Percentiles rank a stretch among this genome's conserved stretches.
Conservation (phyloP, 2,797 vertebrate genomes). For the Ctenochaetus hawaiiensis region DNA sequence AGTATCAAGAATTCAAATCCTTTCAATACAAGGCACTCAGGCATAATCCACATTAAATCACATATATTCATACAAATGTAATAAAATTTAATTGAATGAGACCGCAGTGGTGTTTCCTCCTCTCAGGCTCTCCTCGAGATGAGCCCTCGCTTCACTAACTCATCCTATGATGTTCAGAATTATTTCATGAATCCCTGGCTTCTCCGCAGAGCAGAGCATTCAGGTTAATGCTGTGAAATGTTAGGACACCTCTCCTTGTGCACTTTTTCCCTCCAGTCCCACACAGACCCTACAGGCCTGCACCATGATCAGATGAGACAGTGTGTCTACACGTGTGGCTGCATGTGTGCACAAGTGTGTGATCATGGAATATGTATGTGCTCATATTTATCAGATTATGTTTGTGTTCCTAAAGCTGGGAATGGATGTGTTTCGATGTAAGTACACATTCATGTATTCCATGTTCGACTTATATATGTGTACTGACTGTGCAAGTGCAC, state of each 20-base stretch:
- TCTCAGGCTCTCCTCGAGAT: constrained; percentile 18
- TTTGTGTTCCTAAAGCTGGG: constrained; percentile 34
- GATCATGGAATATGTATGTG: constrained; percentile 41
- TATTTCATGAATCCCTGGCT: constrained; percentile 64
- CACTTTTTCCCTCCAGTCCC: constrained; percentile 34
- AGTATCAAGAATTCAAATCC: constrained; percentile 52
- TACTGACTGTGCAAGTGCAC: too few relatives aligned
- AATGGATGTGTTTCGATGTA: constrained; percentile 35
- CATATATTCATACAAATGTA: constrained; percentile 67
- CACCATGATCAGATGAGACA: constrained; percentile 63
- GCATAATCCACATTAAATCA: constrained; percentile 67
- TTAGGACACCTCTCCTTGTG: constrained; percentile 58
- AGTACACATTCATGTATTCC: constrained; percentile 13
- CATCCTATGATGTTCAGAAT: constrained; percentile 52
- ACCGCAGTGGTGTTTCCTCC: constrained; percentile 31
- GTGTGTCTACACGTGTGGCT: constrained; percentile 24
- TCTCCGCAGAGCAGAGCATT: constrained; percentile 48
- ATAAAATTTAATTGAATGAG: constrained; percentile 67
- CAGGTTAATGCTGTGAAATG: constrained; percentile 61
- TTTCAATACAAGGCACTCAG: constrained; percentile 54
- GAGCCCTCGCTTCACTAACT: constrained; percentile 54
- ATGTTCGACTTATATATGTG: constrained; percentile 14
- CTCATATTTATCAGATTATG: constrained; percentile 59
- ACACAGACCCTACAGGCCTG: constrained; percentile 22
- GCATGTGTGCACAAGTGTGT: constrained; percentile 5